A percentile compares a stretch with the other conserved stretches of the same genome.
Evolutionary conservation across 1,140 invertebrate genomes (phyloP).

Genomic region (Ladona fulva): DNA sequence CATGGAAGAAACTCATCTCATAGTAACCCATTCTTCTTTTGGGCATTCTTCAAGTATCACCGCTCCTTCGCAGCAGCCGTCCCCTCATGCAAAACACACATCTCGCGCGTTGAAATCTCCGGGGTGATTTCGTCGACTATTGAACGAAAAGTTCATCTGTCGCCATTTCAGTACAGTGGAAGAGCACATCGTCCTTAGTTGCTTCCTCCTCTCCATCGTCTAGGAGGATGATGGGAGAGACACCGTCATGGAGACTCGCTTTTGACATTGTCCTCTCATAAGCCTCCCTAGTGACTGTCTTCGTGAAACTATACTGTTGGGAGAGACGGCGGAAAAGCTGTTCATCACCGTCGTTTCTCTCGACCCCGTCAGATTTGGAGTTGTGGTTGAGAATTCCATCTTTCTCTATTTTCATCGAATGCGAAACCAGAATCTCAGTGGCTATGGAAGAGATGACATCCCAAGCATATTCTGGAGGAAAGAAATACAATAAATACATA

Average conservation of each 20-base stretch:
- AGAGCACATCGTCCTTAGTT: slow-evolving; percentile 12
- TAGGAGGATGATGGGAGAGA: slow-evolving; percentile 53
- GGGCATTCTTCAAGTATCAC: too few species aligned
- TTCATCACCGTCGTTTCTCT: slow-evolving; percentile 31
- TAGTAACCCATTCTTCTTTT: too few species aligned
- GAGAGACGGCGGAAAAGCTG: slow-evolving; percentile 35
- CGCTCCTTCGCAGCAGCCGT: too few species aligned
- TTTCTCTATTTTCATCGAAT: not conserved
- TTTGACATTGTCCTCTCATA: slow-evolving; percentile 49
- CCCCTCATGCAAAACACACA: too few species aligned
- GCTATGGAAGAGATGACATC: slow-evolving; percentile 57
- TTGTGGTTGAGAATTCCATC: not conserved
- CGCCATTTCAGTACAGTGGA: not conserved
- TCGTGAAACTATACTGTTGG: slow-evolving; percentile 54
- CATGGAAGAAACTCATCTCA: too few species aligned
- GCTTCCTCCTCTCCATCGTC: slow-evolving; percentile 35
- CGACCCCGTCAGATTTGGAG: slow-evolving; percentile 40
- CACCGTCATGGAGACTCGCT: slow-evolving; percentile 53
- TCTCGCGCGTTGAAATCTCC: too few species aligned
- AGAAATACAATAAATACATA: too few species aligned
- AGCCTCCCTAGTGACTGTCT: slow-evolving; percentile 51
- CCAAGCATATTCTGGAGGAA: slow-evolving; percentile 53
- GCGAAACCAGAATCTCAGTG: slow-evolving; percentile 45
- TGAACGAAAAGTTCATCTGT: too few species aligned
- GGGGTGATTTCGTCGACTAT: too few species aligned